Evolutionary conservation across 1,140 invertebrate species (phyloP), one percentile per base, ranked within the genome.

Genomic region (Zaprionus capensis): DNA sequence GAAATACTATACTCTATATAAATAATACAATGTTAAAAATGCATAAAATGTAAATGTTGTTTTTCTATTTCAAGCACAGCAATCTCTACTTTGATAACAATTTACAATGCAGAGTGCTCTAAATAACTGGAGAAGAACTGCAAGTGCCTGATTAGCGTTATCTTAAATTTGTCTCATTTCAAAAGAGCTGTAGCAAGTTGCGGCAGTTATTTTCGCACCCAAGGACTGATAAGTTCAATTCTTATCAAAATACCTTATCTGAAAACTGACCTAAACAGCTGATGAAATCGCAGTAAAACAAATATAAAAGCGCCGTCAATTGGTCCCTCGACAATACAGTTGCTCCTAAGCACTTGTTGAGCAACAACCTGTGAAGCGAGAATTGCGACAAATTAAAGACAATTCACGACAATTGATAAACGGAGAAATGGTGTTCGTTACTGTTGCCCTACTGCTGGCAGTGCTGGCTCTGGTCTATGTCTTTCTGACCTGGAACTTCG

Each of bases 401-500:
- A 56, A 56, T 31, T 17, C 17, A 55, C 2, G 28, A 15, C 0
- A 46, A 46, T 44, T 44, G n/a, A 17, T 44, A 17, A 28, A 24
- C 28, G 2, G 12, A 11, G 24, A 4, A 64, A 84, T 84, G 82
- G 49, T 75, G 46, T 34, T 81, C 26, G 44, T 76, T 28, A 78
- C 78, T 57, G 24, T 85, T 28, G 62, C 57, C 9, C 56, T 86
- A 15, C 51, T 72, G 12, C 38, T 63, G 15, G 41, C 72, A 17
- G 28, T 62, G 3, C 7, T 58, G 0, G 71, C 51, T 0, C 59
- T 91, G 4, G 17, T 87, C n/a, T 93, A 93, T 64, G 51, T 75
- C 4, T 83, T 87, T 63, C 62, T 93, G 28, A 84, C 77, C 64
- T 88, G 82, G 81, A 92, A 91, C 71, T 91, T 81, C 57, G 61